Base-by-base conservation (phyloP, 1,140 invertebrate genomes). In the Drosophila sucinea region DNA sequence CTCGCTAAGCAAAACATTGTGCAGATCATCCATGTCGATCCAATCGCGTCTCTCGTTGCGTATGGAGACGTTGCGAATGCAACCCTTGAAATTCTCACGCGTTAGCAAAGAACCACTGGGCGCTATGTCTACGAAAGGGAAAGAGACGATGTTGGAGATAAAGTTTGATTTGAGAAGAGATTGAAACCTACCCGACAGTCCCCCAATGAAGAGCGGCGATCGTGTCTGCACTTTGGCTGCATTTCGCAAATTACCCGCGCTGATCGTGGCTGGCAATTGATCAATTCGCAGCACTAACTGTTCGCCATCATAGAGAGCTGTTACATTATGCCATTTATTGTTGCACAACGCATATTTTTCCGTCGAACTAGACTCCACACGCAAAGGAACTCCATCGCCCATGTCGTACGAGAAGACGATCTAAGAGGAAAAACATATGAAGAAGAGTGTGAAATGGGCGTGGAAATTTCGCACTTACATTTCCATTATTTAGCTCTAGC, bases 61-160 rank as follows among this genome's bases (percentile, higher is more conserved):
- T 62, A 98, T 95, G 62, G 94, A 94, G 6, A 98, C 94, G 84
- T 98, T 97, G 47, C 96, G 93, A 80, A 99, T 96, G 93, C 98
- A 99, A 6, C 98, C 98, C 89, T 96, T 96, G 92, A 98, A 98
- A 85, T 97, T 97, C 73, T 97, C 96, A 77, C 94, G 94, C 47
- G 93, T 94, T 83, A 94, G 93, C 60, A 95, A 92, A 29, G 94
- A 96, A 76, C 94, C 95, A 81, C 92, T 95, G 61, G 93, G 94
- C 68, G 94, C 95, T 73, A 94, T 93, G 71, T 94, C 96, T 96
- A 79, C 66, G 60, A 93, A 89, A 66, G 29, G n/a, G 6, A 41
- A 7, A 29, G 4, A 17, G 44, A 56, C 3, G 40, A 40, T n/a
- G 7, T 65, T 38, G 25, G 1, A 6, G 3, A 41, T 40, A 41